Base-by-base conservation (phyloP, 2,113 vertebrate species). In the Ictalurus punctatus region DNA sequence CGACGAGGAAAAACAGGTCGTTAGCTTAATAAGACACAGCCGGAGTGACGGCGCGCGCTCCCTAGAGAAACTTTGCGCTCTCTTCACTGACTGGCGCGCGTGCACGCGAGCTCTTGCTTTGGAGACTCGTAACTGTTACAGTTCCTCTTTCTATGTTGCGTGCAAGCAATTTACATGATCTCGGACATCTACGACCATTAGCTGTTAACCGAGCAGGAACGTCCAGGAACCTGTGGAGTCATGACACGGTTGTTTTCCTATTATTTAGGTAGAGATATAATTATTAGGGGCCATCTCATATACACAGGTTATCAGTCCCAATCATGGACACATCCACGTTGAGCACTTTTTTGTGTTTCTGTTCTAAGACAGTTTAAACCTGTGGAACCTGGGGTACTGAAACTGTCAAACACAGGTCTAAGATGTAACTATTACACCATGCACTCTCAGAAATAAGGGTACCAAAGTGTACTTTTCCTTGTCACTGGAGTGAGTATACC, bases 1-100 rank as follows among this genome's bases (percentile, higher is more conserved):
- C 95, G 95, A 94, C 94, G 94, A 90, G 30, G 40, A 86, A 74
- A 40, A 96, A 83, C 96, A 95, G 96, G 96, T 98, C 97, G 96
- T 95, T 95, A 95, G 93, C 94, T 96, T 96, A 86, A 96, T 96
- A 96, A 95, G 90, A 81, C 90, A 94, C 90, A 95, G 96, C 94
- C 94, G 92, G 89, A 90, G 91, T 90, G 93, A 94, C 90, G 92
- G 94, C 92, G 89, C 89, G 90, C 86, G 87, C 69, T 90, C 87
- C 87, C 79, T 16, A 78, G 90, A 37, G 94, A 76, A 86, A 86
- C 71, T 86, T 86, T 94, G 91, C 92, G 91, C 90, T 78, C 86
- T 81, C 56, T 90, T 89, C 83, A 87, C 92, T 94, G 94, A 91
- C 90, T 90, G 61, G 78, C 37, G 81, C 84, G 88, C 90, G 89